Evolutionary conservation across 2,888 invertebrate species (phyloP).

Genomic region (Acrobasis consociella): DNA sequence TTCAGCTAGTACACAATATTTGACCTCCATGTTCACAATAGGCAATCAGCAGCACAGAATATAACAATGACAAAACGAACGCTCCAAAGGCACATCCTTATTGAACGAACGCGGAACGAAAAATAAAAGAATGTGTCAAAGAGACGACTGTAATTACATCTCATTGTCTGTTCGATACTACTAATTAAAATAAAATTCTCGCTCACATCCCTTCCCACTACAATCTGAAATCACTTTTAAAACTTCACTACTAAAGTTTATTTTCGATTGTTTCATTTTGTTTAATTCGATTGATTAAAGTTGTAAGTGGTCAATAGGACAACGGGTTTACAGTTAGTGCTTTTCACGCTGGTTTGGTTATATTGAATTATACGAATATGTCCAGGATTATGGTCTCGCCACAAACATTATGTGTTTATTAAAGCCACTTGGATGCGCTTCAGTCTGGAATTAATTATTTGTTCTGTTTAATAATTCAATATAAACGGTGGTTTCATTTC

Average conservation of each 20-base stretch:
- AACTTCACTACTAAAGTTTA: background rate
- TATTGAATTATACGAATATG: slow-evolving; percentile 3
- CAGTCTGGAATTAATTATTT: background rate
- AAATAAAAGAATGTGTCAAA: slow-evolving; percentile 6
- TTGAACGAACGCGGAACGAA: background rate
- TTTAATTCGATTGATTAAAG: slow-evolving; percentile 17
- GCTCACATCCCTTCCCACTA: background rate
- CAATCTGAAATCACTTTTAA: slow-evolving; percentile 3
- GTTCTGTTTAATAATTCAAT: background rate
- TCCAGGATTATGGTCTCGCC: background rate
- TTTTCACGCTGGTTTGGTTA: background rate
- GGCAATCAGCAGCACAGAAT: background rate
- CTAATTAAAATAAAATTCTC: slow-evolving; percentile 15
- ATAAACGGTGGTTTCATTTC: background rate
- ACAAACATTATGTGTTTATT: background rate
- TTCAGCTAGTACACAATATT: too few relatives aligned
- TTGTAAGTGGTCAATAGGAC: slow-evolving; percentile 10
- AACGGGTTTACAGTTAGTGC: background rate
- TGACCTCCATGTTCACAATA: background rate
- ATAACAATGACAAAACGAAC: background rate
- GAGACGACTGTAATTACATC: slow-evolving; percentile 11
- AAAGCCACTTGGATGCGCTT: background rate
- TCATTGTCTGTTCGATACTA: slow-evolving; percentile 18
- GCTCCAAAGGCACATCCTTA: background rate
- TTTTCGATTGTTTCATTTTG: background rate